phyloP scores from a whole-genome alignment of 2,888 invertebrate species.

The Drosophila hamatofila region DNA sequence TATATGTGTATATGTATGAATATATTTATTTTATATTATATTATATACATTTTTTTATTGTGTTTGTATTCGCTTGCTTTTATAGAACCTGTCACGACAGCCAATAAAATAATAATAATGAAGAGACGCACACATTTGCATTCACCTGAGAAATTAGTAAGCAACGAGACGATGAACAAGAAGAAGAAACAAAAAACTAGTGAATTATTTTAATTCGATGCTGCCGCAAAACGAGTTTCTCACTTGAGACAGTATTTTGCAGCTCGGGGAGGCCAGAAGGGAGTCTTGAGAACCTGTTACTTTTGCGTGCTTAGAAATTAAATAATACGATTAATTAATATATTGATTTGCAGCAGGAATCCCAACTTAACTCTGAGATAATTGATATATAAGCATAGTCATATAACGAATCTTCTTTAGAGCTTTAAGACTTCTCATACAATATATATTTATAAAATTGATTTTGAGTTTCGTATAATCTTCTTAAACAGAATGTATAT shows the following conservation, averaged over 20 bases:
- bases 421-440: no score
- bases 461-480: background rate
- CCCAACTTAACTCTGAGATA: constrained; percentile 4
- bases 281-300: constrained; percentile 60
- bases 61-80: constrained; percentile 27
- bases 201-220: constrained; percentile 45
- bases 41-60: constrained; percentile 13
- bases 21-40: background rate
- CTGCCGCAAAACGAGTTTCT: constrained; percentile 56
- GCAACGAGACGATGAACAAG: constrained; percentile 31
- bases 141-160: constrained; percentile 63
- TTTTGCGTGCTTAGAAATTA: constrained; percentile 70
- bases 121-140: constrained; percentile 61
- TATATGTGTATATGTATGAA: background rate
- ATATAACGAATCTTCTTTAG: background rate
- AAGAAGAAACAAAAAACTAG: constrained; percentile 49
- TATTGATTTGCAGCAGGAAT: constrained; percentile 25
- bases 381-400: constrained; percentile 16
- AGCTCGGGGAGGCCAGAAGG: background rate
- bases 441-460: background rate
- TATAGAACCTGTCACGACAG: constrained; percentile 66
- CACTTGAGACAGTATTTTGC: constrained; percentile 1
- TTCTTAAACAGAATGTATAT: background rate
- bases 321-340: constrained; percentile 62
- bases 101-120: constrained; percentile 28